Evolutionary conservation across 1,140 invertebrate genomes (phyloP), one percentile per base, ranked within the genome.

Genomic region (Anastrepha obliqua): DNA sequence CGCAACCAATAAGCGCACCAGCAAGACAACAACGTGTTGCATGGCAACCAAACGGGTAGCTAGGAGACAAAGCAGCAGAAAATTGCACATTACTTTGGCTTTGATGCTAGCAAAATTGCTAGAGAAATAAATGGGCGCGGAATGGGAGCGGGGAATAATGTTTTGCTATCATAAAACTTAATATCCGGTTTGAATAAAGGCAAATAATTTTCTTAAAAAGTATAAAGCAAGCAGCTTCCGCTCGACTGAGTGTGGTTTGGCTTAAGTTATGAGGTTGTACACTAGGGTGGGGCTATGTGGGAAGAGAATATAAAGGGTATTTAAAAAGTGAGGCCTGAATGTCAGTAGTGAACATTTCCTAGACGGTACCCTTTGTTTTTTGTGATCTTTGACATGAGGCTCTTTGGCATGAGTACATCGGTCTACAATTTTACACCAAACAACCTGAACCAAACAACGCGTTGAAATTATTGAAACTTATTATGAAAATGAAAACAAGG

Each of bases 181-280:
- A 81, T 81, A 81, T 81, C 74, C 74, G 74, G 74, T 81, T 15
- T 81, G 20, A 55, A 81, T 55, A 55, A 55, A 55, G n/a, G 74
- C 20, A 81, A 55, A 81, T 55, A 55, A 55, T 81, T 81, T 51
- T 58, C n/a, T 81, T 81, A 51, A 81, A 20, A 81, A 29, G 47
- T 81, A 55, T 55, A 55, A 81, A 55, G 15, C 17, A 7, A 7
- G 29, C 74, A 15, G 8, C 74, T 74, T 47, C 67, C 67, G 67
- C 15, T 44, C 0, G 44, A 17, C 39, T 74, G 67, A 47, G 44
- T 15, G 17, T 47, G 42, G 44, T 42, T 74, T 47, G 17, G 65
- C 29, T 13, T 17, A 47, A 47, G 60, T 62, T 55, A 1, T 17
- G 60, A 47, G 6, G 20, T n/a, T 1, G 64, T 0, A 9, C 0